Conservation (phyloP, 2,113 vertebrate species). For the Neolamprologus hecqui region DNA sequence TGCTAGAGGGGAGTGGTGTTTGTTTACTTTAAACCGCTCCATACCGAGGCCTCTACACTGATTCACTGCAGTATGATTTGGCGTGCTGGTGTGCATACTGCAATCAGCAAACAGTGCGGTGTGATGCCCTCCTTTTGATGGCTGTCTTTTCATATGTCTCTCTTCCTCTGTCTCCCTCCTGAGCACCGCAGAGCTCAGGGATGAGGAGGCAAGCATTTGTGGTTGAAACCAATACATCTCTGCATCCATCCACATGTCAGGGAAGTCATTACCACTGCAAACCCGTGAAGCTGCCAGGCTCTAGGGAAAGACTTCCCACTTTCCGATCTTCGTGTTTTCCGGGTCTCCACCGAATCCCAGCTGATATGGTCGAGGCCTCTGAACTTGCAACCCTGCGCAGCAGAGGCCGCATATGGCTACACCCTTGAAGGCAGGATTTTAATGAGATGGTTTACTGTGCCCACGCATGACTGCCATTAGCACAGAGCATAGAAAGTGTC, state of each 20-base stretch:
- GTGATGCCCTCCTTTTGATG: conserved; percentile 30
- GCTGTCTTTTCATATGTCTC: conserved; percentile 1
- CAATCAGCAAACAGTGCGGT: conserved; percentile 26
- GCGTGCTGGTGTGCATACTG: conserved; percentile 10
- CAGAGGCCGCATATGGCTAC: neutral
- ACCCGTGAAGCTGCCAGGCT: neutral
- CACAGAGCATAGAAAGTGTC: neutral
- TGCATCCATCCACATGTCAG: conserved; percentile 1
- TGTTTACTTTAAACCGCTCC: conserved; percentile 48
- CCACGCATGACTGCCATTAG: conserved; percentile 4
- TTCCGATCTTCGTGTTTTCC: neutral
- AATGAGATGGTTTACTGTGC: conserved; percentile 26
- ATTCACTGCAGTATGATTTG: conserved; percentile 29
- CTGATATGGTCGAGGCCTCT: neutral
- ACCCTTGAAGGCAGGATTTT: neutral
- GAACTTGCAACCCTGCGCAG: neutral
- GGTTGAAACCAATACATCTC: neutral
- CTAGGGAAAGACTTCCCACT: neutral
- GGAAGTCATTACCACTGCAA: conserved; percentile 11
- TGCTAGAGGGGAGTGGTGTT: conserved; percentile 34
- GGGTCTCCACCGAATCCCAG: neutral
- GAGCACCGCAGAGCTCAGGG: neutral
- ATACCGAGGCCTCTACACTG: conserved; percentile 19
- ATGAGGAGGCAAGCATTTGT: neutral
- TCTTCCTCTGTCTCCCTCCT: neutral